A percentile compares a stretch with the other conserved stretches of the same genome.
Conservation (phyloP, 1,140 invertebrate genomes). For the Microplitis demolitor region DNA sequence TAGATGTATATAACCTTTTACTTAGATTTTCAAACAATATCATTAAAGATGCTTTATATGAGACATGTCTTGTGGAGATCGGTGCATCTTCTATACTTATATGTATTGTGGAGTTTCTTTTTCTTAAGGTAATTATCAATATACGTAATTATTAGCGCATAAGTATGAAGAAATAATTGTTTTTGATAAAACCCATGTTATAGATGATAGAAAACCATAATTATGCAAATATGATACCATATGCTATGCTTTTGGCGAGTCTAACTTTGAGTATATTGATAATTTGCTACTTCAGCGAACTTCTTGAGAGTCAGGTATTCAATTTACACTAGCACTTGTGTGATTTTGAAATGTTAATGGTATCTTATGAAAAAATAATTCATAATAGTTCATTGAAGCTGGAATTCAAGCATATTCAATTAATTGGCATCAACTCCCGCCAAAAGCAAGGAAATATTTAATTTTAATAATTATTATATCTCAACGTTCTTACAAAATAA, state of each 20-base stretch:
- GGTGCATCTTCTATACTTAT: slow-evolving; percentile 34
- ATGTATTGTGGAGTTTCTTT: slow-evolving; percentile 31
- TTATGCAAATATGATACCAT: neutral
- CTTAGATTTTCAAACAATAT: neutral
- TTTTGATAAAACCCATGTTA: neutral
- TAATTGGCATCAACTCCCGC: slow-evolving; percentile 21
- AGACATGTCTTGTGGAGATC: slow-evolving; percentile 36
- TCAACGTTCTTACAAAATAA: slow-evolving; percentile 13
- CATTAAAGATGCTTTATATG: neutral
- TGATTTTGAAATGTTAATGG: no score
- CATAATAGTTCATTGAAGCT: neutral
- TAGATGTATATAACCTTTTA: neutral
- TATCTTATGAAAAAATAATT: neutral
- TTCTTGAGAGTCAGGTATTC: neutral
- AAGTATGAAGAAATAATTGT: neutral
- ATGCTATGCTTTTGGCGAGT: neutral
- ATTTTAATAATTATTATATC: slow-evolving; percentile 13
- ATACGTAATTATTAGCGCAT: neutral
- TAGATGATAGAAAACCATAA: slow-evolving; percentile 7
- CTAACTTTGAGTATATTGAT: slow-evolving; percentile 23
- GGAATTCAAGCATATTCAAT: neutral
- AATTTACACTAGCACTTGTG: no score
- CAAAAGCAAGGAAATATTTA: neutral
- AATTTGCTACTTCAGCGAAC: slow-evolving; percentile 28
- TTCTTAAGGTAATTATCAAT: slow-evolving; percentile 17